Conservation (phyloP, 2,113 vertebrate genomes). For the Trochalopteron elliotii region DNA sequence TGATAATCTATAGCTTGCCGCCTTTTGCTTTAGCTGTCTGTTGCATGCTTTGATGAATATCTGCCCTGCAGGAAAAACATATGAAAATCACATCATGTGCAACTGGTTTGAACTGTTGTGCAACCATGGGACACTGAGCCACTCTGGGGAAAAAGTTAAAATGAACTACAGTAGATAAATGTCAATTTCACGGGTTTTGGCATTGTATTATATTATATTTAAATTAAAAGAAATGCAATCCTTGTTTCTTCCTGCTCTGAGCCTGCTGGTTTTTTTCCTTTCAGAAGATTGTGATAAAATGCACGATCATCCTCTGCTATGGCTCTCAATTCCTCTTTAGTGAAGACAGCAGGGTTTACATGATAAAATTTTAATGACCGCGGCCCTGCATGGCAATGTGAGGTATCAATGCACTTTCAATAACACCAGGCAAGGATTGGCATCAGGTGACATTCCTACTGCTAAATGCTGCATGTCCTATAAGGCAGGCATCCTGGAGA, state of each 20-base stretch:
- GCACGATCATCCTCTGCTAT: slow-evolving; percentile 64
- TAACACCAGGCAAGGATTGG: slow-evolving; percentile 49
- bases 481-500: slow-evolving; percentile 42
- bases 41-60: slow-evolving; percentile 68
- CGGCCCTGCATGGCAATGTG: slow-evolving; percentile 65
- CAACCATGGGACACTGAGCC: slow-evolving; percentile 61
- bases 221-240: slow-evolving; percentile 71
- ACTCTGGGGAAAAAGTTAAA: slow-evolving; percentile 64
- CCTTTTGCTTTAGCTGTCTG: slow-evolving; percentile 47
- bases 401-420: slow-evolving; percentile 68
- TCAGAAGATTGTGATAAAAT: slow-evolving; percentile 75
- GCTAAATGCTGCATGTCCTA: slow-evolving; percentile 46
- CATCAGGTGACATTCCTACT: slow-evolving; percentile 44
- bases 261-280: not conserved
- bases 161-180: slow-evolving; percentile 71
- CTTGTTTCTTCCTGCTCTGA: slow-evolving; percentile 9
- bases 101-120: slow-evolving; percentile 62
- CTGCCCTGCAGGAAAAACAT: slow-evolving; percentile 59
- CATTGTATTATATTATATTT: slow-evolving; percentile 60
- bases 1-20: slow-evolving; percentile 55
- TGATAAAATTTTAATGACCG: slow-evolving; percentile 79
- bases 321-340: slow-evolving; percentile 64
- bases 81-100: slow-evolving; percentile 61
- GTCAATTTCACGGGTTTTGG: slow-evolving; percentile 58
- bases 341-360: slow-evolving; percentile 70